Conservation (phyloP, 2,113 vertebrate species). For the Rhipidura dahli region DNA sequence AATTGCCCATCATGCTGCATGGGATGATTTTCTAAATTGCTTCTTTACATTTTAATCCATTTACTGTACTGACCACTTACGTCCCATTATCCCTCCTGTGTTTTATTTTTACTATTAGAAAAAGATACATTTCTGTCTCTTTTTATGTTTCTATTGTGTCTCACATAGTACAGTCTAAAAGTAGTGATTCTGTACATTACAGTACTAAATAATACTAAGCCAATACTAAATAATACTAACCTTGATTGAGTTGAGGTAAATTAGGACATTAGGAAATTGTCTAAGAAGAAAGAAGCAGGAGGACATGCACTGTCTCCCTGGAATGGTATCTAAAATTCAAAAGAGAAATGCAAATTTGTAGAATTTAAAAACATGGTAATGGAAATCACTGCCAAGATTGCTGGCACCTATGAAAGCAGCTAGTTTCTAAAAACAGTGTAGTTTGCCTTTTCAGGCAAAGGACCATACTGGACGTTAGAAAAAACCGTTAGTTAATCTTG, state of each 20-base stretch:
- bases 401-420: not conserved
- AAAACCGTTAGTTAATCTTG: slow-evolving; percentile 1
- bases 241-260: slow-evolving; percentile 98
- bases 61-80: not conserved
- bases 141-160: not conserved
- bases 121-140: not conserved
- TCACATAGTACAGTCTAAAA: not conserved
- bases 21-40: not conserved
- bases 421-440: not conserved
- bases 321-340: slow-evolving; percentile 88
- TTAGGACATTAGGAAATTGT: slow-evolving; percentile 93
- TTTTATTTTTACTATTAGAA: not conserved
- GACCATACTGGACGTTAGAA: not conserved
- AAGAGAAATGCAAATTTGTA: slow-evolving; percentile 2
- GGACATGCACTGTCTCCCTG: slow-evolving; percentile 96
- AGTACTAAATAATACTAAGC: no score
- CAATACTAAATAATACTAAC: slow-evolving; percentile 68
- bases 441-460: slow-evolving; percentile 29
- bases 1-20: not conserved
- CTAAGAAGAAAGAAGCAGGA: slow-evolving; percentile 94
- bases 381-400: not conserved
- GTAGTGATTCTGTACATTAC: not conserved
- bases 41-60: not conserved
- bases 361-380: not conserved
- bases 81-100: not conserved